Percentiles rank a stretch among this genome's conserved stretches.
phyloP scores from a whole-genome alignment of 2,888 invertebrate genomes.

The Gryllus longicercus region DNA sequence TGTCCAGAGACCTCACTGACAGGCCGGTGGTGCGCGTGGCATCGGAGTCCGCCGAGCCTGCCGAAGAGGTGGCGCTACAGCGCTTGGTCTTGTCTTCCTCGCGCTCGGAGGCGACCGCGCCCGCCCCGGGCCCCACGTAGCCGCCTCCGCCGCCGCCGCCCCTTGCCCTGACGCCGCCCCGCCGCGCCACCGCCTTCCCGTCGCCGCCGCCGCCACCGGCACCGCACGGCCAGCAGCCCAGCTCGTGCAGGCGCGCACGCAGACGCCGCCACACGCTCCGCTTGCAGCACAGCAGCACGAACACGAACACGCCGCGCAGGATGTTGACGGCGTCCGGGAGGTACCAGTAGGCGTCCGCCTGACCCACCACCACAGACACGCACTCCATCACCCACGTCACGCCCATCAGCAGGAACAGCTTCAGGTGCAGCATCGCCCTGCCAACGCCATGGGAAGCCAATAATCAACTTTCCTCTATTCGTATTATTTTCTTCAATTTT shows the following conservation, averaged over 20 bases:
- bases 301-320: constrained; percentile 40
- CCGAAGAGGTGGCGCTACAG: too few species aligned
- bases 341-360: constrained; percentile 36
- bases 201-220: too few species aligned
- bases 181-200: too few species aligned
- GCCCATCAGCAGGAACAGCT: constrained; percentile 40
- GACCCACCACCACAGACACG: constrained; percentile 36
- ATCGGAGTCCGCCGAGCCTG: too few species aligned
- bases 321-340: constrained; percentile 38
- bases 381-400: constrained; percentile 39
- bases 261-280: constrained; percentile 31
- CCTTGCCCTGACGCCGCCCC: too few species aligned
- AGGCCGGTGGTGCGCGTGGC: too few species aligned
- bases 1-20: too few species aligned
- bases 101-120: too few species aligned
- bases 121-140: too few species aligned
- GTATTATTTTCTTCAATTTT: neutral
- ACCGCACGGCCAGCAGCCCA: too few species aligned
- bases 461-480: neutral
- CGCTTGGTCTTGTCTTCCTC: too few species aligned
- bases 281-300: constrained; percentile 41
- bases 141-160: too few species aligned
- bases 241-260: neutral
- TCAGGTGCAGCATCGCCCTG: constrained; percentile 39
- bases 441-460: neutral